These are phyloP conservation scores for Lutjanus erythropterus DNA, from an alignment of 2,113 vertebrate species.

Conservation along the genomic window DNA sequence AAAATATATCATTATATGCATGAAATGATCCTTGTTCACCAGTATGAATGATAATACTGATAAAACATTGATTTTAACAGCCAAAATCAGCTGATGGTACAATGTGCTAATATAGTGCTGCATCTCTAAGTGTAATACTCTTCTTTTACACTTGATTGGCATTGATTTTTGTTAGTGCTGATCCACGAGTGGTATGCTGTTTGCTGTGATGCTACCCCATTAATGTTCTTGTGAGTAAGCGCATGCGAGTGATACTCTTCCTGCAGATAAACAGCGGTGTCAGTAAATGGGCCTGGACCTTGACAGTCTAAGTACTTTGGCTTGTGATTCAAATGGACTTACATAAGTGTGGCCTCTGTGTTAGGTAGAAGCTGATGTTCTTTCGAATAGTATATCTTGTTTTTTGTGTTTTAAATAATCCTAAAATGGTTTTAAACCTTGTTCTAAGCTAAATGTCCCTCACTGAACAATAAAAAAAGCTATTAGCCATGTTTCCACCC, in stretches of 20 bases:
- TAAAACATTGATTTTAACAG: not conserved
- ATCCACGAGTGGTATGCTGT: conserved; percentile 8
- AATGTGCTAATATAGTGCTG: not conserved
- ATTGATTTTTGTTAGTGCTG: conserved; percentile 33
- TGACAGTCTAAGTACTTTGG: conserved; percentile 29
- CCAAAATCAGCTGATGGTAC: not conserved
- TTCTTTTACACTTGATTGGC: conserved; percentile 4
- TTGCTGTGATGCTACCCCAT: conserved; percentile 20
- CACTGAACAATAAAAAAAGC: not conserved
- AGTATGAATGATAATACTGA: not conserved
- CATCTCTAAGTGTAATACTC: too few species aligned
- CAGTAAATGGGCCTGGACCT: conserved; percentile 35
- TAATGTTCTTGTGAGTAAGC: conserved; percentile 38
- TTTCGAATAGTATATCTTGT: not conserved
- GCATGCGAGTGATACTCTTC: conserved; percentile 15
- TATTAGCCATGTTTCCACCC: too few species aligned
- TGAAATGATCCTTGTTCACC: not conserved
- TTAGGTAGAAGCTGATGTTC: not conserved
- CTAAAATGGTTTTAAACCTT: not conserved
- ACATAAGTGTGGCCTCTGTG: conserved; percentile 2
- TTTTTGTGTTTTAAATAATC: conserved; percentile 3
- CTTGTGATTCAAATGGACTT: conserved; percentile 37
- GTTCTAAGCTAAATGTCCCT: not conserved
- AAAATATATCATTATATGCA: not conserved
- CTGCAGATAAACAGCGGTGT: conserved; percentile 46